Evolutionary conservation across 2,113 vertebrate genomes (phyloP), one percentile per base, ranked within the genome.

Genomic region (Diphyllodes magnificus): DNA sequence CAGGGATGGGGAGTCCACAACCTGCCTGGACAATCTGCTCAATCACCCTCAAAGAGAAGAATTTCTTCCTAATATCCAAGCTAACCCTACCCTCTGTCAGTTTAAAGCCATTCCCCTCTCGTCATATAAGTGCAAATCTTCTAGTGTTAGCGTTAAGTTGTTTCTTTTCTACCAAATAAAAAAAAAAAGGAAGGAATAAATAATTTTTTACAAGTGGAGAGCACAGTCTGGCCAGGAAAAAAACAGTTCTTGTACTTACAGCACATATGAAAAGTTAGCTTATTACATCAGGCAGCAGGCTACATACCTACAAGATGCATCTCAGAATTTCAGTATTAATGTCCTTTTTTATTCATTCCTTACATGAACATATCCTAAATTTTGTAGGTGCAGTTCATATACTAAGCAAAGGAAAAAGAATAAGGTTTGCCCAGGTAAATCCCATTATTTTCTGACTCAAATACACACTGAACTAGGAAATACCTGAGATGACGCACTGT

Each of bases 391-490:
- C 57, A 54, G 31, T 63, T 70, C 21, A 56, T 76, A n/a, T 77
- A 69, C 60, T 31, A 85, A 81, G 81, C 31, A 93, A 73, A 90
- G 59, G 37, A 91, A 95, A 82, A 96, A 66, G 30, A 86, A 83
- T 70, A 61, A 80, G 10, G 47, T 66, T 95, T 83, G 81, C 51
- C 93, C 61, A 79, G 37, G 76, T 91, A 91, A 92, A 90, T 85
- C 40, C 51, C 82, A 86, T 90, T 92, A 59, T 65, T 82, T 97
- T 92, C 91, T 92, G 76, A 76, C 81, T 95, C 88, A 96, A 92
- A 94, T 42, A 81, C 40, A 86, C 94, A 94, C 44, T 92, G 88
- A 83, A 89, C 35, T 33, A 93, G 92, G 88, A 98, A 97, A 94
- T 92, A 86, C 95, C 72, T 86, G 53, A 77, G 77, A 66, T 37